Conservation (phyloP, 2,888 invertebrate genomes). For the Drosophila leonis region DNA sequence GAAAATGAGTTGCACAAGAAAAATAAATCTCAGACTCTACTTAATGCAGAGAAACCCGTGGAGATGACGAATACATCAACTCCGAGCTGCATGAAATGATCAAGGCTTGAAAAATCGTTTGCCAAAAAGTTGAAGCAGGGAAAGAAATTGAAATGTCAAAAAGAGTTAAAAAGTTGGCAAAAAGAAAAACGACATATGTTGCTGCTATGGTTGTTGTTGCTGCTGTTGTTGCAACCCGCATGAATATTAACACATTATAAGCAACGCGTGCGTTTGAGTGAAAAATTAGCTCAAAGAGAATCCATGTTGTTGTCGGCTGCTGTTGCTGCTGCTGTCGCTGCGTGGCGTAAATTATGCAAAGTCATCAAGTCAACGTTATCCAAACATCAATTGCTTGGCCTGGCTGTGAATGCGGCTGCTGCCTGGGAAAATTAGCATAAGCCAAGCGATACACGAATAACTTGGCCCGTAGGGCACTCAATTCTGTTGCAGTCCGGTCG, state of each 20-base stretch:
- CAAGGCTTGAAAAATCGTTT: constrained; percentile 55
- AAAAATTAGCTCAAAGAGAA: constrained; percentile 70
- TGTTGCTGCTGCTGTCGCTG: constrained; percentile 29
- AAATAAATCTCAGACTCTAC: not conserved
- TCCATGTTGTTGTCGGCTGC: constrained; percentile 30
- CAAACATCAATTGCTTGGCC: constrained; percentile 74
- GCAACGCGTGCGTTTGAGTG: constrained; percentile 68
- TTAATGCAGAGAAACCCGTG: not conserved
- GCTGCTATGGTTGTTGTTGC: constrained; percentile 6
- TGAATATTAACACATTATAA: constrained; percentile 79
- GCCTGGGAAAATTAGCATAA: constrained; percentile 80
- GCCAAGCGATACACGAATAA: constrained; percentile 62
- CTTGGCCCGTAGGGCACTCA: constrained; percentile 55
- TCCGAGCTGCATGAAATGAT: constrained; percentile 37
- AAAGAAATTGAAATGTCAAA: constrained; percentile 74
- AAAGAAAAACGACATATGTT: constrained; percentile 43
- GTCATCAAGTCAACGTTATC: constrained; percentile 82
- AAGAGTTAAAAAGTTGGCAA: constrained; percentile 39
- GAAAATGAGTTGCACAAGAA: not conserved
- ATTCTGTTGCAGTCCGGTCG: constrained; percentile 19
- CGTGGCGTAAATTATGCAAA: constrained; percentile 77
- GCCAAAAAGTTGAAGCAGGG: constrained; percentile 38
- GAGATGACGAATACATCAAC: constrained; percentile 41
- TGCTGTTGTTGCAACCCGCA: constrained; percentile 39
- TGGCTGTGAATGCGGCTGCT: constrained; percentile 43